Evolutionary conservation across 2,888 invertebrate species (phyloP), one percentile per base, ranked within the genome.

Genomic region (Sesia apiformis): DNA sequence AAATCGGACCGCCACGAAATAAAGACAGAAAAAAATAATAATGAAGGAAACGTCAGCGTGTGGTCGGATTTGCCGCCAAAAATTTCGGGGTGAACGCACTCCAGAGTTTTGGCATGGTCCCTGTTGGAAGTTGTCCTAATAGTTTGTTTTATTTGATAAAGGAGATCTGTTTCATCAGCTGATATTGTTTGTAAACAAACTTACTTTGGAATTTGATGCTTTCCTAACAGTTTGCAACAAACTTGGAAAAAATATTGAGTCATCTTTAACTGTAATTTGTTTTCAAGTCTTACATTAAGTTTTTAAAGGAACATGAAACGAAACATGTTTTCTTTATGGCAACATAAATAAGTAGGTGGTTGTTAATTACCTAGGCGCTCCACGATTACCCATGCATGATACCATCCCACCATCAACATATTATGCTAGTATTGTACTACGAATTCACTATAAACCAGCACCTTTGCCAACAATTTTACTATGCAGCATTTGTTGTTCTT

Each of bases 51-150:
- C 84, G 80, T 80, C 78, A 81, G 69, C 68, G 51, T 53, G 67
- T 60, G 58, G 63, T 61, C 57, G 61, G 81, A 77, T 84, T 83
- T 84, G 78, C 83, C 84, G 88, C 87, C 87, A 88, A 88, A 85
- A 86, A 72, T 64, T 72, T 76, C 74, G 72, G 79, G 87, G 81
- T 86, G 81, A 86, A 87, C 78, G 88, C 77, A 76, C 88, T 86
- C 84, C 83, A 84, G 87, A 74, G 82, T 81, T 84, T 87, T 88
- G 88, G 87, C 87, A 81, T 76, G 75, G 72, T 61, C 70, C 70
- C 60, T 58, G 68, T 79, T 85, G 85, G 85, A 86, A 74, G 79
- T 73, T 73, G 74, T 83, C 86, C 84, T 87, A 86, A 84, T 84
- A 81, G 82, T 84, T 77, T 74, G 78, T 79, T 76, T 23, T 76